phyloP scores from a whole-genome alignment of 2,797 vertebrate species.

The Diglossa cyanea region DNA sequence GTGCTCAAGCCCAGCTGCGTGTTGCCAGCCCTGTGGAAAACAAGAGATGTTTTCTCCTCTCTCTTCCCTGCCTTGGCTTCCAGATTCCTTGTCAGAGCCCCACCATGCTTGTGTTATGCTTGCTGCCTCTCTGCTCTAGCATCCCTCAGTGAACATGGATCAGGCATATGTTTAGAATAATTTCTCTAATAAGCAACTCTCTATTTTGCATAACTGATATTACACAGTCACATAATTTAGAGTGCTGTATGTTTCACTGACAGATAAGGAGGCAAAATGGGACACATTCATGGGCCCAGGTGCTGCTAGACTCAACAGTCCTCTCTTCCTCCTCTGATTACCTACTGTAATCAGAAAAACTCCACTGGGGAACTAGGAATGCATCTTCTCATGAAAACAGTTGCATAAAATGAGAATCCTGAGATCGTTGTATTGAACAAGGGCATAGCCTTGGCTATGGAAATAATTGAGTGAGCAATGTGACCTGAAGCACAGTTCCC shows the following conservation, averaged over 20 bases:
- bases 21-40: neutral
- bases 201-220: neutral
- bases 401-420: neutral
- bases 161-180: neutral
- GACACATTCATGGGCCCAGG: neutral
- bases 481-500: neutral
- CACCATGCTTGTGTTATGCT: neutral
- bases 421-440: accelerated
- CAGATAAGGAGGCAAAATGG: neutral
- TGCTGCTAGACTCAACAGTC: neutral
- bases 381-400: neutral
- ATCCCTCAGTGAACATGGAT: neutral
- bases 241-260: neutral
- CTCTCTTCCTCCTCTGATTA: neutral
- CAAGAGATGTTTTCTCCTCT: neutral
- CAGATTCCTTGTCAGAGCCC: neutral
- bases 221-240: neutral
- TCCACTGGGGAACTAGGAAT: neutral
- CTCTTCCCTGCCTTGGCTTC: neutral
- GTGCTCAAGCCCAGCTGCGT: accelerated
- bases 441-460: neutral
- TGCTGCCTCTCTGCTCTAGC: neutral
- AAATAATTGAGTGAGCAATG: neutral
- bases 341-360: neutral
- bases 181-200: neutral